Conservation (phyloP, 2,797 vertebrate species). For the Champsocephalus esox region DNA sequence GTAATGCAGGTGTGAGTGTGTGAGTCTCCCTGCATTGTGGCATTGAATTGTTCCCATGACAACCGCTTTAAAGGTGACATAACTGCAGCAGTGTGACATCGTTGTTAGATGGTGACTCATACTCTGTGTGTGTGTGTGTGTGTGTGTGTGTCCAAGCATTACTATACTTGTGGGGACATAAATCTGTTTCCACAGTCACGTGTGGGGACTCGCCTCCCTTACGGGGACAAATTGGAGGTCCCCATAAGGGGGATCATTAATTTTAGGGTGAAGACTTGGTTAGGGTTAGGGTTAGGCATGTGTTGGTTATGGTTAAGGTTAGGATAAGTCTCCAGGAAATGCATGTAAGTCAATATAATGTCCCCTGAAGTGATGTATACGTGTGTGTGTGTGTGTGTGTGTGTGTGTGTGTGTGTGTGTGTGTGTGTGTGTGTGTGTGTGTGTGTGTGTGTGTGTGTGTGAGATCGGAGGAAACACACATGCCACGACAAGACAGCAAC, state of each 20-base stretch:
- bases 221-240: too few species aligned
- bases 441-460: conserved; percentile 21
- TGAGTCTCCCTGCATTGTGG: conserved; percentile 30
- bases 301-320: too few species aligned
- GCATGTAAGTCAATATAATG: too few species aligned
- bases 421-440: conserved; percentile 15
- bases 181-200: too few species aligned
- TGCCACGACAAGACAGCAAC: conserved; percentile 16
- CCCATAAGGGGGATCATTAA: too few species aligned
- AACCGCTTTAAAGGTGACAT: conserved; percentile 80
- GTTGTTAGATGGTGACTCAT: conserved; percentile 80
- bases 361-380: too few species aligned
- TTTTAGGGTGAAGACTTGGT: too few species aligned
- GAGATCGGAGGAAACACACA: conserved; percentile 5
- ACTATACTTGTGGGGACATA: too few species aligned
- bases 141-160: too few species aligned
- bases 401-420: conserved; percentile 17
- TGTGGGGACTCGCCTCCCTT: too few species aligned
- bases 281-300: too few species aligned
- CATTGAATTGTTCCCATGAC: conserved; percentile 76
- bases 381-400: not conserved
- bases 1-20: conserved; percentile 5
- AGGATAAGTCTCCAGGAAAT: too few species aligned
- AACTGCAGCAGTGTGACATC: conserved; percentile 81
- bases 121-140: conserved; percentile 20